Conservation (phyloP, 2,113 vertebrate genomes). For the Campylorhamphus procurvoides region DNA sequence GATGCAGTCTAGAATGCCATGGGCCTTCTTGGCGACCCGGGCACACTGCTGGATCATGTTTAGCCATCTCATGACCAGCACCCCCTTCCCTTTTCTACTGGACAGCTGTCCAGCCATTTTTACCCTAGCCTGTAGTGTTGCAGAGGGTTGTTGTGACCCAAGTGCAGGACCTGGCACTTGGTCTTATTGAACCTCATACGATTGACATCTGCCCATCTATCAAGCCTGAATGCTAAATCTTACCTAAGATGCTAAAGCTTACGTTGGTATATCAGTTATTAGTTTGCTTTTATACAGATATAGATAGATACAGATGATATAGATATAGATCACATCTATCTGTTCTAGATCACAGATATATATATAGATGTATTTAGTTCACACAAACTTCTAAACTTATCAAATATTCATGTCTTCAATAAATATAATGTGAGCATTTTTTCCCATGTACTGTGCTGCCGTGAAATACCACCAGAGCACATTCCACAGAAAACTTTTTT, state of each 20-base stretch:
- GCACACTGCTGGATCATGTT: neutral
- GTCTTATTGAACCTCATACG: neutral
- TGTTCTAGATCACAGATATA: too few relatives aligned
- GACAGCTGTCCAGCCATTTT: rapidly evolving
- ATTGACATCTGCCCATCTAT: neutral
- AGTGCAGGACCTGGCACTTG: neutral
- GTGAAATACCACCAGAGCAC: neutral
- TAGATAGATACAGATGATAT: neutral
- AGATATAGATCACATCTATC: too few relatives aligned
- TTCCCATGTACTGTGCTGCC: neutral
- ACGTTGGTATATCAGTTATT: neutral
- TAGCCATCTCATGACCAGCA: rapidly evolving
- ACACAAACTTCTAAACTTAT: neutral
- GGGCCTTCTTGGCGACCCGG: neutral
- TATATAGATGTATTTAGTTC: neutral
- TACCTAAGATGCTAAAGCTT: neutral
- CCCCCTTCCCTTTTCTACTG: too few relatives aligned
- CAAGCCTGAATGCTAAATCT: neutral
- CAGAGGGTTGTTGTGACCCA: neutral
- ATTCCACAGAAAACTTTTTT: neutral
- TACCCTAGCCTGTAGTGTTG: rapidly evolving
- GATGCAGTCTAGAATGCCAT: neutral
- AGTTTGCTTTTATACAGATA: neutral
- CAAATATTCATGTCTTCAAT: neutral
- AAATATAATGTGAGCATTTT: neutral